Evolutionary conservation across 1,140 invertebrate species (phyloP).

Genomic region (Pogonomyrmex barbatus): DNA sequence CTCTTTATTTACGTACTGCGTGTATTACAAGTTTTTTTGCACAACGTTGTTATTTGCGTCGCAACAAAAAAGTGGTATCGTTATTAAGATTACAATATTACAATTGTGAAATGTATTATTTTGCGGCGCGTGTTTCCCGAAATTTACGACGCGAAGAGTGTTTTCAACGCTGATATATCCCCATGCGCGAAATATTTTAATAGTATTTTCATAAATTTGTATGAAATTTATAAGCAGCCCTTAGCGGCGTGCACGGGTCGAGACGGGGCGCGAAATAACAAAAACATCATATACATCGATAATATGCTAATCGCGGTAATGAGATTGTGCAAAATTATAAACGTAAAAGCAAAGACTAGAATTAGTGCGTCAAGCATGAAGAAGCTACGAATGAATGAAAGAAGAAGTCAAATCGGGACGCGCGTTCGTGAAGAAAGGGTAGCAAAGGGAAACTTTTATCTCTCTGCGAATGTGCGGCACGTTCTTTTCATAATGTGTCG

Average conservation of each 20-base stretch:
- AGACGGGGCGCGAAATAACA: not conserved
- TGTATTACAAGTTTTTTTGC: conserved; percentile 24
- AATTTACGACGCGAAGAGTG: conserved; percentile 10
- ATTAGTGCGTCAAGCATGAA: conserved; percentile 9
- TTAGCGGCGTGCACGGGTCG: not conserved
- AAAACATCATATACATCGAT: not conserved
- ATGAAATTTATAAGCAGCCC: not conserved
- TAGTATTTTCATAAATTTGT: conserved; percentile 3
- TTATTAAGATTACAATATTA: conserved; percentile 12
- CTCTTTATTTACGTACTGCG: conserved; percentile 36
- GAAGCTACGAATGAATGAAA: conserved; percentile 1
- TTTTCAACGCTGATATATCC: not conserved
- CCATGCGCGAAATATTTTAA: not conserved
- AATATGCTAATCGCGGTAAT: conserved; percentile 32
- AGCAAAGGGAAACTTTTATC: conserved; percentile 54
- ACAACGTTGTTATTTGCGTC: conserved; percentile 18
- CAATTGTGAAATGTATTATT: conserved; percentile 11
- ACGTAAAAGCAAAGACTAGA: conserved; percentile 14
- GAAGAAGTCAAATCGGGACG: not conserved
- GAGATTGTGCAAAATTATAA: conserved; percentile 19
- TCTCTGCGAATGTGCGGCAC: conserved; percentile 64
- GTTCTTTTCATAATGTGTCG: conserved; percentile 64
- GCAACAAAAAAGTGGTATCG: not conserved
- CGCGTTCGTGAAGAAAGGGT: conserved; percentile 4
- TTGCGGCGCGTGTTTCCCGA: not conserved